Evolutionary conservation across 2,797 vertebrate species (phyloP).

Genomic region (Eupleurogrammus muticus): DNA sequence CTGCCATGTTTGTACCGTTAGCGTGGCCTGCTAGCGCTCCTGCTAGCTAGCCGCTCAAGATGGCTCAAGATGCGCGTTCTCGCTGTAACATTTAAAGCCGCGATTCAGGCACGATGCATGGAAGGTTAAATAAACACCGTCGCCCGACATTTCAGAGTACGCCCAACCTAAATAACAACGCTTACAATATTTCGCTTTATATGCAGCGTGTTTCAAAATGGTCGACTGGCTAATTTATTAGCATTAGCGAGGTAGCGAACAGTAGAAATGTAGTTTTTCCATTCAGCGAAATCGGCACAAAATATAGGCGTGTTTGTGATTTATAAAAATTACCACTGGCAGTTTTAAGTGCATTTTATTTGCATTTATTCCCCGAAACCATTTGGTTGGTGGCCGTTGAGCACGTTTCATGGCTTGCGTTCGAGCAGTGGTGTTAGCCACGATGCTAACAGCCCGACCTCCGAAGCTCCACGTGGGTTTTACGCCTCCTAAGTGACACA

Average conservation of each 20-base stretch:
- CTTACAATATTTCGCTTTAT: fast-evolving
- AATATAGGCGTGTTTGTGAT: fast-evolving
- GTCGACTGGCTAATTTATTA: constrained; percentile 1
- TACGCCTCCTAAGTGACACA: constrained; percentile 66
- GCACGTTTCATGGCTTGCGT: not conserved
- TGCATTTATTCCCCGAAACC: fast-evolving
- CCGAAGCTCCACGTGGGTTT: constrained; percentile 82
- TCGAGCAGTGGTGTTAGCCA: constrained; percentile 20
- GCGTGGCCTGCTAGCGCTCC: constrained; percentile 53
- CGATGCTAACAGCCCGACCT: constrained; percentile 54
- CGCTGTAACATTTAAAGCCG: constrained; percentile 10
- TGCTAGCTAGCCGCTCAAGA: constrained; percentile 46
- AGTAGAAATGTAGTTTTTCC: fast-evolving
- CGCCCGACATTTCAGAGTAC: fast-evolving
- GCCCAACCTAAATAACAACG: fast-evolving
- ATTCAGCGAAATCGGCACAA: fast-evolving
- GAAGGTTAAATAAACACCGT: fast-evolving
- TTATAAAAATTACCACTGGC: fast-evolving
- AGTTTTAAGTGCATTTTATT: fast-evolving
- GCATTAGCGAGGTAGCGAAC: constrained; percentile 6
- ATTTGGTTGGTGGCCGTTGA: fast-evolving
- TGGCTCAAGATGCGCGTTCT: constrained; percentile 70
- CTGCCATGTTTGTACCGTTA: constrained; percentile 73
- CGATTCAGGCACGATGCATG: fast-evolving
- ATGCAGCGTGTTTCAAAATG: fast-evolving